phyloP scores from a whole-genome alignment of 2,888 invertebrate genomes.

The Eupeodes latifasciatus region DNA sequence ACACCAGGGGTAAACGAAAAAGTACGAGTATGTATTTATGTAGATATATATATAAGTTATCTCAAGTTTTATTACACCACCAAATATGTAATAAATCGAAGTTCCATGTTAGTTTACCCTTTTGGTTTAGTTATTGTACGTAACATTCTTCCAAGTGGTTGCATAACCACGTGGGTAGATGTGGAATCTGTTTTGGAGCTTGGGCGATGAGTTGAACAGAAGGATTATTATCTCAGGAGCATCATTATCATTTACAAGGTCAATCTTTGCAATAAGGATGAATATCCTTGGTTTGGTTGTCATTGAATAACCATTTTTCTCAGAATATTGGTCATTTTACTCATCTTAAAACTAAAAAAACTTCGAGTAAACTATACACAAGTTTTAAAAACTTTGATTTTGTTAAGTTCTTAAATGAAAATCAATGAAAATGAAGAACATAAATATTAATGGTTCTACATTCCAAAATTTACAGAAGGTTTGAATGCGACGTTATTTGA shows the following conservation, averaged over 20 bases:
- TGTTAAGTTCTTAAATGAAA: too few relatives aligned
- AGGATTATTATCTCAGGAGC: neutral
- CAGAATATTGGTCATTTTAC: too few relatives aligned
- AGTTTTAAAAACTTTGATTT: too few relatives aligned
- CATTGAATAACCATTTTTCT: too few relatives aligned
- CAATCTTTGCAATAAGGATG: slow-evolving; percentile 32
- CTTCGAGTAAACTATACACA: too few relatives aligned
- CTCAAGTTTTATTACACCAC: slow-evolving; percentile 56
- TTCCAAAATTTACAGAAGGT: too few relatives aligned
- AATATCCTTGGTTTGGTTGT: slow-evolving; percentile 3
- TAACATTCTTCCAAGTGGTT: neutral
- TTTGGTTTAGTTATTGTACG: neutral
- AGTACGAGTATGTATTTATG: too few relatives aligned
- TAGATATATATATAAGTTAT: neutral
- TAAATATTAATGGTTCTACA: too few relatives aligned
- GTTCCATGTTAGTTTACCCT: slow-evolving; percentile 38
- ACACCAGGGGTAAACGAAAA: neutral
- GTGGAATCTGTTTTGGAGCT: neutral
- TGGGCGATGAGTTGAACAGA: neutral
- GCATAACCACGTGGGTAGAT: neutral
- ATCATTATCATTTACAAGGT: slow-evolving; percentile 15
- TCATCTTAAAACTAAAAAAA: too few relatives aligned
- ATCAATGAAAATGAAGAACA: too few relatives aligned
- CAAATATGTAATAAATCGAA: slow-evolving; percentile 56
- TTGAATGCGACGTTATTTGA: too few relatives aligned